Evolutionary conservation across 2,113 vertebrate species (phyloP).

Genomic region (Myiozetetes cayanensis): DNA sequence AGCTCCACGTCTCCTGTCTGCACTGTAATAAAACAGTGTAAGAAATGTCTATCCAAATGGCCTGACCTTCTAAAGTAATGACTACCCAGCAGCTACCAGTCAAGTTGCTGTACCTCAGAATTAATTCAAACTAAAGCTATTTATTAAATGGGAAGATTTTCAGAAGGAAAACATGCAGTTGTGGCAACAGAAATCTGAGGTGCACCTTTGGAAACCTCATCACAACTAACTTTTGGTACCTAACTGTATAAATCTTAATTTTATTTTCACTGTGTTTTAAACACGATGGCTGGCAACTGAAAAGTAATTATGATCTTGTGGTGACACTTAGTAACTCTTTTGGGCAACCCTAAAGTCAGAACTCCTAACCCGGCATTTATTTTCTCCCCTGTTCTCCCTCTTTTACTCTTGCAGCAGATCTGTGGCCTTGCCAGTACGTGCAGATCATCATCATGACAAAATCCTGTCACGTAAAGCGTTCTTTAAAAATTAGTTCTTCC

Average conservation of each 20-base stretch:
- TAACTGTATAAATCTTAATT: background rate
- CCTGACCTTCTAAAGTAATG: conserved; percentile 32
- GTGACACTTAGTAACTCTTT: background rate
- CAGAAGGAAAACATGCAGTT: background rate
- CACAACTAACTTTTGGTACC: background rate
- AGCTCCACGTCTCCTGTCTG: background rate
- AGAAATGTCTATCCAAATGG: background rate
- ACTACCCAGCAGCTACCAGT: background rate
- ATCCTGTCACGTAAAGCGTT: background rate
- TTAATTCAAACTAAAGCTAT: background rate
- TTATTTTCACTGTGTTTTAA: background rate
- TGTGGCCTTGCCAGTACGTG: background rate
- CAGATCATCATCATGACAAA: background rate
- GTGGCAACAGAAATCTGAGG: background rate
- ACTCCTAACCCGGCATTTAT: background rate
- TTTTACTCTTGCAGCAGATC: background rate
- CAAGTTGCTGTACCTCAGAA: background rate
- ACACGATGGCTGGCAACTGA: background rate
- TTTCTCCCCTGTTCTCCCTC: background rate
- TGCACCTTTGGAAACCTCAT: background rate
- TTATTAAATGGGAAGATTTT: conserved; percentile 18
- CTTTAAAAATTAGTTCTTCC: background rate
- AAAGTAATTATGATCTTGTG: background rate
- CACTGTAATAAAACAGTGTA: conserved; percentile 1
- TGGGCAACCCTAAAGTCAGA: background rate